These are phyloP conservation scores for Eulemur albifrons DNA, from an alignment of 2,797 vertebrate genomes.

Conservation along the genomic window DNA sequence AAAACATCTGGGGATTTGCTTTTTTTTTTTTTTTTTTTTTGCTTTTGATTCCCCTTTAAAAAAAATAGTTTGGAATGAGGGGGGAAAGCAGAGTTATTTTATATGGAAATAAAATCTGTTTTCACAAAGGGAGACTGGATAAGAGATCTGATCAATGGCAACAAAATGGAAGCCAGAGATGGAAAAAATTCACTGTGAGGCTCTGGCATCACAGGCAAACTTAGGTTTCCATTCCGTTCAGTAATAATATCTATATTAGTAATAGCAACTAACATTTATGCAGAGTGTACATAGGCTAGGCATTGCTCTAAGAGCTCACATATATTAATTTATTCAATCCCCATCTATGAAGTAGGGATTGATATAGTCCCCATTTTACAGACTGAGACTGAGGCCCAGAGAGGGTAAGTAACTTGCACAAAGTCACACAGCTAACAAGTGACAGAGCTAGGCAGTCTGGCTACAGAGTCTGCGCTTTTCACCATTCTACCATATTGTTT, in stretches of 20 bases:
- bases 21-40: too few species aligned
- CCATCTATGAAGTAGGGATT: background rate
- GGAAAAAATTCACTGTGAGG: background rate
- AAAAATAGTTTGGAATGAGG: conserved; percentile 60
- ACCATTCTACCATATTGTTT: background rate
- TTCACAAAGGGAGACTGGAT: conserved; percentile 52
- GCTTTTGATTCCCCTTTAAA: background rate
- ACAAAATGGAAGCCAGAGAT: background rate
- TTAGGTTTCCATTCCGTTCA: background rate
- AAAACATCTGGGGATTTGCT: background rate
- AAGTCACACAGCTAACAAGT: conserved; percentile 7
- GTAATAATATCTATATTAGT: background rate
- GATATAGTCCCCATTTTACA: background rate
- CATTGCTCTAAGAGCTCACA: background rate
- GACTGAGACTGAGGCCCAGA: background rate
- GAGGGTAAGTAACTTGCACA: background rate
- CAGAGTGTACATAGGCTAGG: background rate
- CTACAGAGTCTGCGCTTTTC: background rate
- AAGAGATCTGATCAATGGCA: conserved; percentile 62
- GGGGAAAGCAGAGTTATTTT: conserved; percentile 57
- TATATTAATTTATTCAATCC: background rate
- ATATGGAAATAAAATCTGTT: conserved; percentile 57
- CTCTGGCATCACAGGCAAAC: background rate
- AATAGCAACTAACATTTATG: background rate
- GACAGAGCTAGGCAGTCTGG: background rate